Evolutionary conservation across 2,888 invertebrate genomes (phyloP).

Genomic region (Tipula vernalis): DNA sequence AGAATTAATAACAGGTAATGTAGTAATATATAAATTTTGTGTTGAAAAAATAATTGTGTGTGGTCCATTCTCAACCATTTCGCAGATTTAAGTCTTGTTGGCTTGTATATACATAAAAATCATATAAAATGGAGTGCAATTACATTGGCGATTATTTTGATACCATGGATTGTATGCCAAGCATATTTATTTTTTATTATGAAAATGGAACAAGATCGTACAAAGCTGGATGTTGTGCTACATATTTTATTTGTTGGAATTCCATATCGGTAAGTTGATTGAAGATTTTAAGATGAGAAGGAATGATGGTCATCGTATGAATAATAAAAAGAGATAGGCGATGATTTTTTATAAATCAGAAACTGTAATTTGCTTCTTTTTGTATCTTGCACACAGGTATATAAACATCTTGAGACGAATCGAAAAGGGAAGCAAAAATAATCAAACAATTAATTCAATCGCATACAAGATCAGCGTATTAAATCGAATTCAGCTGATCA

Average conservation of each 20-base stretch:
- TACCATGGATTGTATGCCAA: slow-evolving; percentile 18
- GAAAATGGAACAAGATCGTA: slow-evolving; percentile 15
- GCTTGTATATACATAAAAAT: slow-evolving; percentile 17
- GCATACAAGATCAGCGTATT: slow-evolving; percentile 16
- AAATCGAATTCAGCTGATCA: slow-evolving; percentile 17
- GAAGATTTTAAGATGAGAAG: slow-evolving; percentile 15
- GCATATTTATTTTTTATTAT: slow-evolving; percentile 18
- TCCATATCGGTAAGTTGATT: slow-evolving; percentile 12
- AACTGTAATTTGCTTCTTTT: neutral
- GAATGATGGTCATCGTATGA: neutral
- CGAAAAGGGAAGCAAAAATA: slow-evolving; percentile 17
- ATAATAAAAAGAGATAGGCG: neutral
- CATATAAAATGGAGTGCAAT: slow-evolving; percentile 18
- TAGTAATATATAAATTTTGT: neutral
- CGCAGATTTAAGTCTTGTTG: slow-evolving; percentile 17
- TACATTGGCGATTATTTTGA: slow-evolving; percentile 17
- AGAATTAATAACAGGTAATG: slow-evolving; percentile 18
- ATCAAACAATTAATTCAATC: slow-evolving; percentile 16
- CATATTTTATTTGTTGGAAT: slow-evolving; percentile 17
- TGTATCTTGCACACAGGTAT: slow-evolving; percentile 14
- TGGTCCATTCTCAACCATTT: neutral
- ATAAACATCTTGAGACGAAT: slow-evolving; percentile 16
- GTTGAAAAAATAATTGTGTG: neutral
- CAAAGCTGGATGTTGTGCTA: slow-evolving; percentile 14
- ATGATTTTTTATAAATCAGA: neutral